Evolutionary conservation across 2,113 vertebrate species (phyloP).

Genomic region (Psophia crepitans): DNA sequence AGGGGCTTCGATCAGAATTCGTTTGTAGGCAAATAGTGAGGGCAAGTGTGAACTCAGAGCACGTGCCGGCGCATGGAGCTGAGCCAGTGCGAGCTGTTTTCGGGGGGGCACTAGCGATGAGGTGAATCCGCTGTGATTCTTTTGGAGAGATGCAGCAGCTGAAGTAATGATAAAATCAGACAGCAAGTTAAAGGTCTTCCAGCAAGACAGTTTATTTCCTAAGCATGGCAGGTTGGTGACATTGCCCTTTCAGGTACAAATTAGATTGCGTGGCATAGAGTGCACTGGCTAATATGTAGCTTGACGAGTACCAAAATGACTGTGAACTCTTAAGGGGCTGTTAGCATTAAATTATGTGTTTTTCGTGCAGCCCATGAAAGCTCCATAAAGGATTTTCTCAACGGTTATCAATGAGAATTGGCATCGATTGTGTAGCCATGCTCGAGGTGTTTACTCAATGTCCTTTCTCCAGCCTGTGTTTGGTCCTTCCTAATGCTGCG

Average conservation of each 20-base stretch:
- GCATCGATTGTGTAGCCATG: not conserved
- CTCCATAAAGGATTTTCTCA: not conserved
- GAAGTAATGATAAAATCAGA: not conserved
- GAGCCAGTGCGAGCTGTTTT: not conserved
- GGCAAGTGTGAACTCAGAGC: not conserved
- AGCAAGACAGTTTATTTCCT: not conserved
- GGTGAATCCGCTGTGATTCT: not conserved
- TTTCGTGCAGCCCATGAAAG: not conserved
- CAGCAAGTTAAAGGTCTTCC: not conserved
- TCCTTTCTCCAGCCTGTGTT: not conserved
- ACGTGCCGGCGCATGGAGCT: rapidly evolving
- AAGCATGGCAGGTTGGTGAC: not conserved
- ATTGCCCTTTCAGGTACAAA: not conserved
- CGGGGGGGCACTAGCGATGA: not conserved
- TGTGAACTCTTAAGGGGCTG: not conserved
- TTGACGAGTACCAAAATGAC: not conserved
- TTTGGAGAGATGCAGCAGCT: not conserved
- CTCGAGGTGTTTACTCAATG: not conserved
- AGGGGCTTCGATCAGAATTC: not conserved
- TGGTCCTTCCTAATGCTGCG: not conserved
- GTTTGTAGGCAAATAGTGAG: not conserved
- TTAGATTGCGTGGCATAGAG: not conserved
- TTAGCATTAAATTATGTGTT: not conserved
- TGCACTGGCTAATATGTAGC: not conserved
- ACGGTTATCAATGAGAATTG: not conserved